phyloP scores from a whole-genome alignment of 2,888 invertebrate species.

The Galeopsomyia nigrocyanea region DNA sequence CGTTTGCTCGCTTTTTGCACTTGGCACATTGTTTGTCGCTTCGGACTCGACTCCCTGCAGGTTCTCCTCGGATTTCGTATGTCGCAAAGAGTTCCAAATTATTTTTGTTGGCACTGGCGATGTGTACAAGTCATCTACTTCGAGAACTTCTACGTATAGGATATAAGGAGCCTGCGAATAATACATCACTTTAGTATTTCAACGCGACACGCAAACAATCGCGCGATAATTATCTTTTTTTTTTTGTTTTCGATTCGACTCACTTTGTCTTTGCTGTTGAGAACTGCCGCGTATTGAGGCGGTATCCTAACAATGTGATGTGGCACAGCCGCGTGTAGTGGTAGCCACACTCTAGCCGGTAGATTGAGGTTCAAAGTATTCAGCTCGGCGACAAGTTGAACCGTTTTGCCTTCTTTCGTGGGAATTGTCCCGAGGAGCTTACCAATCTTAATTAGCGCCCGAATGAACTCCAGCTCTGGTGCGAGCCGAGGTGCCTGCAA shows the following conservation, averaged over 20 bases:
- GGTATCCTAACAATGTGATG: slow-evolving; percentile 98
- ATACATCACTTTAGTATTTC: neutral
- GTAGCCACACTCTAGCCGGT: slow-evolving; percentile 98
- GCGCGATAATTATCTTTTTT: no score
- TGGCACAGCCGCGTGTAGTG: slow-evolving; percentile 85
- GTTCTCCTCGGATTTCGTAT: slow-evolving; percentile 96
- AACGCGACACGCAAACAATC: neutral
- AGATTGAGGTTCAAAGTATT: slow-evolving; percentile 95
- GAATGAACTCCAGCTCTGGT: slow-evolving; percentile 89
- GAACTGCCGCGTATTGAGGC: slow-evolving; percentile 95
- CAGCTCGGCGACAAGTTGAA: slow-evolving; percentile 92
- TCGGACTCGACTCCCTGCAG: slow-evolving; percentile 71
- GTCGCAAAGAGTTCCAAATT: slow-evolving; percentile 84
- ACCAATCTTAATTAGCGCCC: slow-evolving; percentile 89
- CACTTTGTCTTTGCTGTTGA: slow-evolving; percentile 98
- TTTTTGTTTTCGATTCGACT: slow-evolving; percentile 17
- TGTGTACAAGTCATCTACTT: slow-evolving; percentile 85
- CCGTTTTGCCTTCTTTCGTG: slow-evolving; percentile 93
- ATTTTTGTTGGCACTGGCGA: slow-evolving; percentile 92
- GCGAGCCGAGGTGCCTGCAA: slow-evolving; percentile 84
- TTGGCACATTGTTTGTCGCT: slow-evolving; percentile 59
- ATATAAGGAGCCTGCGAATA: slow-evolving; percentile 89
- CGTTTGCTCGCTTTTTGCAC: slow-evolving; percentile 54
- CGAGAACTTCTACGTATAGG: slow-evolving; percentile 96
- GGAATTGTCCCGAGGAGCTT: slow-evolving; percentile 84